Percentiles rank a stretch among this genome's conserved stretches.
These are phyloP conservation scores for Colius striatus DNA, from an alignment of 2,113 vertebrate species.

Conservation along the genomic window DNA sequence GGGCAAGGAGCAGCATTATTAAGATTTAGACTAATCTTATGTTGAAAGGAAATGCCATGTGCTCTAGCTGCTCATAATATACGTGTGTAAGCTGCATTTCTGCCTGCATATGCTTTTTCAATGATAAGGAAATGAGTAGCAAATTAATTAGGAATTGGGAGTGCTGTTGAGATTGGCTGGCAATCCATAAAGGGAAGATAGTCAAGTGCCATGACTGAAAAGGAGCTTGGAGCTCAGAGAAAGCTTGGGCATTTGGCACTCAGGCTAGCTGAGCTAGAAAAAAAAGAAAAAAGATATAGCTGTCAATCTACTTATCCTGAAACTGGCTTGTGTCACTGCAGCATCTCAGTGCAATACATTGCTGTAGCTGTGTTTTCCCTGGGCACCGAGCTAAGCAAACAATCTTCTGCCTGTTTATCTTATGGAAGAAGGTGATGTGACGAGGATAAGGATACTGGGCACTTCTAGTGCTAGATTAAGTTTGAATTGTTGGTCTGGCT, in stretches of 20 bases:
- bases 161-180: background rate
- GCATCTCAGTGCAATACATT: background rate
- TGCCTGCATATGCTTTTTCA: background rate
- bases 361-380: background rate
- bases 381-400: background rate
- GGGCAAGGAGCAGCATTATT: fast-evolving
- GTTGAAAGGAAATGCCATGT: background rate
- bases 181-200: background rate
- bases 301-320: background rate
- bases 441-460: background rate
- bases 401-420: background rate
- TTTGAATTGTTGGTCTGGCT: background rate
- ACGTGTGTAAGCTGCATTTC: background rate
- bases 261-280: background rate
- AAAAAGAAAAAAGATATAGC: background rate
- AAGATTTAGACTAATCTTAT: background rate
- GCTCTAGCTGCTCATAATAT: background rate
- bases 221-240: background rate
- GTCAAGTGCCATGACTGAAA: background rate
- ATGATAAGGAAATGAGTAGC: background rate
- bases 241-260: background rate
- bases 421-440: background rate
- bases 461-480: background rate
- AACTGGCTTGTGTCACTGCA: background rate
- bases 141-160: constrained; percentile 39